A percentile compares a stretch with the other conserved stretches of the same genome.
phyloP scores from a whole-genome alignment of 1,140 invertebrate genomes.

The Drosophila sechellia region DNA sequence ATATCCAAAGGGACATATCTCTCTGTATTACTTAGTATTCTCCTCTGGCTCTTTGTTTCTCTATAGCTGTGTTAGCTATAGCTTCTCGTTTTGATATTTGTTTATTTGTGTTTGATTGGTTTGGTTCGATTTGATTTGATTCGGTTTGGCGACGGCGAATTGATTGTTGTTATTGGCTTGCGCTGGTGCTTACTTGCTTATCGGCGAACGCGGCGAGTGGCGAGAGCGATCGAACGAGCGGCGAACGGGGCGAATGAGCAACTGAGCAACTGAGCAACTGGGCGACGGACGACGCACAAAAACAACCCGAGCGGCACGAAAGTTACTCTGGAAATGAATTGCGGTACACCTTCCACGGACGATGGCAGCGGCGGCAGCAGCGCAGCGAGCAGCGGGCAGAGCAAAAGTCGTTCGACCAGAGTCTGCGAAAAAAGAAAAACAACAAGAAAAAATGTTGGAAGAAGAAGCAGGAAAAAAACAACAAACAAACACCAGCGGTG shows the following conservation, averaged over 20 bases:
- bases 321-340: slow-evolving; percentile 76
- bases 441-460: slow-evolving; percentile 12
- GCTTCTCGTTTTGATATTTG: slow-evolving; percentile 2
- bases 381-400: slow-evolving; percentile 38
- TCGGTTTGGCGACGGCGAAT: slow-evolving; percentile 33
- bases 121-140: slow-evolving; percentile 10
- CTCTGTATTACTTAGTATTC: slow-evolving; percentile 13
- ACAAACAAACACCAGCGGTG: slow-evolving; percentile 46
- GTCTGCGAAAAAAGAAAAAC: slow-evolving; percentile 22
- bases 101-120: slow-evolving; percentile 16
- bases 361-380: slow-evolving; percentile 42
- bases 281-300: slow-evolving; percentile 61
- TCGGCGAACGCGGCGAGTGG: slow-evolving; percentile 34
- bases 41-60: slow-evolving; percentile 15
- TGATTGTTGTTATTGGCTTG: slow-evolving; percentile 24
- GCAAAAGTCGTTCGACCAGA: slow-evolving; percentile 75
- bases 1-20: slow-evolving; percentile 23
- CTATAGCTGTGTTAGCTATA: slow-evolving; percentile 4
- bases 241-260: slow-evolving; percentile 19
- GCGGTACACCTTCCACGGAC: slow-evolving; percentile 68
- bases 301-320: slow-evolving; percentile 75
- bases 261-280: slow-evolving; percentile 35
- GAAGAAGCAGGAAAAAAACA: slow-evolving; percentile 18
- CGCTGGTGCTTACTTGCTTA: slow-evolving; percentile 1
- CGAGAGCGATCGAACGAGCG: slow-evolving; percentile 30